phyloP scores from a whole-genome alignment of 2,113 vertebrate species.

The Salvelinus fontinalis region DNA sequence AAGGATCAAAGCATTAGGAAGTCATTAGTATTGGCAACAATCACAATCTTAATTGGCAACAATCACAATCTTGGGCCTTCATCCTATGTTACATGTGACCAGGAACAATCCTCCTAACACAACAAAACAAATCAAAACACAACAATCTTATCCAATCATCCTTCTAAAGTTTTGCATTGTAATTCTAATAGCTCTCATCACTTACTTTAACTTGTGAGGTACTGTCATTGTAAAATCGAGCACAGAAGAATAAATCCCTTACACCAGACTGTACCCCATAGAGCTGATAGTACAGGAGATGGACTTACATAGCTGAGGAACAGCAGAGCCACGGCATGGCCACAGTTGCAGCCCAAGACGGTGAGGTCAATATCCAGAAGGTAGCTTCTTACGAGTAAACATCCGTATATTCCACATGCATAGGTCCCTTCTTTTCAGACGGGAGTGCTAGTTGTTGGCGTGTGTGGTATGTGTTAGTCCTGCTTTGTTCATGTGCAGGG shows the following conservation, averaged over 20 bases:
- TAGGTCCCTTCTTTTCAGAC: neutral
- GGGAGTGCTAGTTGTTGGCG: neutral
- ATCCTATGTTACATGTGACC: too few relatives aligned
- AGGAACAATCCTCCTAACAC: too few relatives aligned
- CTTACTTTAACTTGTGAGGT: too few relatives aligned
- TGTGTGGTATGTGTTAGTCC: neutral
- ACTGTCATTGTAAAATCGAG: too few relatives aligned
- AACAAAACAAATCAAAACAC: too few relatives aligned
- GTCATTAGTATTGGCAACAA: too few relatives aligned
- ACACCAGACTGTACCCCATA: neutral
- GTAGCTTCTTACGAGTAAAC: slow-evolving; percentile 6
- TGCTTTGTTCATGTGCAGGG: neutral
- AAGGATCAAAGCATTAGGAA: too few relatives aligned
- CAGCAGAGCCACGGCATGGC: slow-evolving; percentile 38
- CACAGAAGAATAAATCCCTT: neutral
- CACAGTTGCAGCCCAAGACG: slow-evolving; percentile 17
- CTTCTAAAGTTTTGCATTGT: too few relatives aligned
- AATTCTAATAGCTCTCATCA: too few relatives aligned
- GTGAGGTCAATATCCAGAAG: slow-evolving; percentile 3
- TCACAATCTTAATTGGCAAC: too few relatives aligned
- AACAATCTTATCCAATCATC: too few relatives aligned
- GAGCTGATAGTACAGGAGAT: neutral
- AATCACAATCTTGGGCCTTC: too few relatives aligned
- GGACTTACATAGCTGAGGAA: slow-evolving; percentile 69
- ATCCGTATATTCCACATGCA: neutral